Conservation (phyloP, 1,140 invertebrate genomes). For the Eurosta solidaginis region DNA sequence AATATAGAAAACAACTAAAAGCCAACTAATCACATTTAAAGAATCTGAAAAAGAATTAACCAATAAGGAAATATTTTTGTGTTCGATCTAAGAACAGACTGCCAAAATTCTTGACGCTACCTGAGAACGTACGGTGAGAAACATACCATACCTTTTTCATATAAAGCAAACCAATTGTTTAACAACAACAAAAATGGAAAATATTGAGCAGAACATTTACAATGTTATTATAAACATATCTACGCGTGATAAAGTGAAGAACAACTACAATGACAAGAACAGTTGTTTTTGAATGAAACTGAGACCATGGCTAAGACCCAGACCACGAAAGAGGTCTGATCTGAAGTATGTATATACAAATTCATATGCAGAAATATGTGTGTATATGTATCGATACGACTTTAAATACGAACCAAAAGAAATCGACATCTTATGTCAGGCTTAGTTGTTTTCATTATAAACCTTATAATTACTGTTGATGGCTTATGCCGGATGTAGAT, state of each 20-base stretch:
- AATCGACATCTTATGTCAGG: no score
- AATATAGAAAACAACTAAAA: neutral
- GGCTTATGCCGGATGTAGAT: no score
- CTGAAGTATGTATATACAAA: neutral
- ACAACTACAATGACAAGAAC: neutral
- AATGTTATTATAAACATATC: neutral
- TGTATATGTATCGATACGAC: no score
- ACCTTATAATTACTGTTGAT: no score
- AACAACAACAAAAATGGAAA: neutral
- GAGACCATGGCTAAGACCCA: conserved; percentile 14
- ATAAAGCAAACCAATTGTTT: no score
- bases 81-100: neutral
- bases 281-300: conserved; percentile 24
- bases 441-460: no score
- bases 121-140: neutral
- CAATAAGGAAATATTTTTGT: conserved; percentile 13
- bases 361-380: no score
- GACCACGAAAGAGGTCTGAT: conserved; percentile 3
- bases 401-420: no score
- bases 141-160: neutral
- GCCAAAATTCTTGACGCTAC: neutral
- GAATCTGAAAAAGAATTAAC: neutral
- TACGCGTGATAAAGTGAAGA: neutral
- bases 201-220: neutral
- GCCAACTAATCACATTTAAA: neutral